Evolutionary conservation across 2,113 vertebrate genomes (phyloP), one percentile per base, ranked within the genome.

Genomic region (Indicator maculatus): DNA sequence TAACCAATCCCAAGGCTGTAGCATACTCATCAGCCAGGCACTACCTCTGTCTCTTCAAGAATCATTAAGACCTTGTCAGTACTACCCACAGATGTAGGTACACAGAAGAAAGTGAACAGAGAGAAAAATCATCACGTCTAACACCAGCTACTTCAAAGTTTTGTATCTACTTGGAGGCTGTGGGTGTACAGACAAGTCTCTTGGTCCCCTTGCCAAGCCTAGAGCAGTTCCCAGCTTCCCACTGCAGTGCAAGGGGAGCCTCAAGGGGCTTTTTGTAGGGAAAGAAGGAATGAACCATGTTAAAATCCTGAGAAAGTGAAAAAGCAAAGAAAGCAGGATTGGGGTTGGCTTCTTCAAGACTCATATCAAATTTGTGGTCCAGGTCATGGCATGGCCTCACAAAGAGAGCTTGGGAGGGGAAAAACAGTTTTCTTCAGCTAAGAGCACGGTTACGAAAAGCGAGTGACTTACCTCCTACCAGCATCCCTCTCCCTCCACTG

Each of bases 31-130:
- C 75, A 82, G 71, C 75, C 13, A 52, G 24, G 77, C 31, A 21
- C 82, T 77, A 39, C 75, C 72, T 47, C 87, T 83, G 89, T 47
- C 47, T 95, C 81, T 79, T 88, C 83, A 85, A 41, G 89, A 82
- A 76, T 60, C 88, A 70, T 58, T 72, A 95, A 79, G 90, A 70
- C 79, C 92, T 75, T 80, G 76, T 92, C 76, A 92, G 76, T 67
- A 82, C 65, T 6, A 76, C 85, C 89, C 89, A 93, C 88, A 13
- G 76, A 19, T 2, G 19, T 67, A 84, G 3, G 1, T 44, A 70
- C 47, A 17, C 50, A 28, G 74, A 1, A 39, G 52, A 76, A 74
- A 61, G 90, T 0, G 11, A 87, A 59, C 2, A 53, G 24, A 58
- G 58, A n/a, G 52, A 64, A 83, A 69, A 86, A 64, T 15, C 38